These are phyloP conservation scores for Synanthedon andrenaeformis DNA, from an alignment of 2,888 invertebrate species.

Conservation along the genomic window DNA sequence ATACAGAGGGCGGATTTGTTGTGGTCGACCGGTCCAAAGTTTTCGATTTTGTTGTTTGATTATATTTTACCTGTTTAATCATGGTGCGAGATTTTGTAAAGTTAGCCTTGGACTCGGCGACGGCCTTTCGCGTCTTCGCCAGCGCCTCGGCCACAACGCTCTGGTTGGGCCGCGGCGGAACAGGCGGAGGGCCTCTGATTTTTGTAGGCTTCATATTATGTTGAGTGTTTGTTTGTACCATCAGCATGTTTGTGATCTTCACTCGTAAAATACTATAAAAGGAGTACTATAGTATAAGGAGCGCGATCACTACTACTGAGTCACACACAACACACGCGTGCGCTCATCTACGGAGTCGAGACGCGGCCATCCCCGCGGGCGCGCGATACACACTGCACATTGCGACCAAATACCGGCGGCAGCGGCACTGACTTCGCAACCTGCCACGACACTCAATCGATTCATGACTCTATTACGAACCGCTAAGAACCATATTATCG, in stretches of 20 bases:
- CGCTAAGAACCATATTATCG: slow-evolving; percentile 6
- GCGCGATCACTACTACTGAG: slow-evolving; percentile 28
- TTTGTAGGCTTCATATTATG: slow-evolving; percentile 57
- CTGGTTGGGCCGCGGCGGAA: slow-evolving; percentile 83
- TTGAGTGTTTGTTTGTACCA: slow-evolving; percentile 71
- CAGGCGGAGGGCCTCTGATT: slow-evolving; percentile 78
- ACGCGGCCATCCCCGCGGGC: slow-evolving; percentile 16
- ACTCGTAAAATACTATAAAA: slow-evolving; percentile 64
- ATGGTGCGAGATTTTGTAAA: slow-evolving; percentile 50
- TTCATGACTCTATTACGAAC: slow-evolving; percentile 7
- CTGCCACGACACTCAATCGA: background rate
- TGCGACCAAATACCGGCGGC: slow-evolving; percentile 10
- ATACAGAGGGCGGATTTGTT: slow-evolving; percentile 36
- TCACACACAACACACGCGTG: slow-evolving; percentile 36
- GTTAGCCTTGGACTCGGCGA: slow-evolving; percentile 58
- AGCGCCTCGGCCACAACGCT: slow-evolving; percentile 79
- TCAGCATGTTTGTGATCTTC: slow-evolving; percentile 58
- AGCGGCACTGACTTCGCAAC: slow-evolving; percentile 4
- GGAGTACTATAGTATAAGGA: slow-evolving; percentile 60
- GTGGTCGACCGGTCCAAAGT: slow-evolving; percentile 49
- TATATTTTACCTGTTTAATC: slow-evolving; percentile 41
- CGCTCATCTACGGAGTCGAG: slow-evolving; percentile 14
- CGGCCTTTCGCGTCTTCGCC: slow-evolving; percentile 73
- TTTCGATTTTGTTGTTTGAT: slow-evolving; percentile 40
- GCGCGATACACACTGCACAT: slow-evolving; percentile 42